Conservation (phyloP, 2,113 vertebrate genomes). For the Vanacampus margaritifer region DNA sequence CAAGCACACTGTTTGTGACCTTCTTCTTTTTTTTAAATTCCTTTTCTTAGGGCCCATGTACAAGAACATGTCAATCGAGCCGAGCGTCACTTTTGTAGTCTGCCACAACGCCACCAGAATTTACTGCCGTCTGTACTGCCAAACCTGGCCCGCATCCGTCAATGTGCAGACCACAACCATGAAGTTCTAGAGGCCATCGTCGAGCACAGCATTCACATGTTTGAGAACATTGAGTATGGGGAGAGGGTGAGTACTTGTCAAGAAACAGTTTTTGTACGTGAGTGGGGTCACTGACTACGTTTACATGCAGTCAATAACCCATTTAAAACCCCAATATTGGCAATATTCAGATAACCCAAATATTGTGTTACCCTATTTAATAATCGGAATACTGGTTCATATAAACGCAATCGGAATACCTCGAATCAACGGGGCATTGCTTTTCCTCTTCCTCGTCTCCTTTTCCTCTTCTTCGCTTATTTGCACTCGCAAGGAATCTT, state of each 20-base stretch:
- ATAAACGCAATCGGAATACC: no score
- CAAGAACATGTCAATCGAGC: slow-evolving; percentile 91
- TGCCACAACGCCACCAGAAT: slow-evolving; percentile 82
- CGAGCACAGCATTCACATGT: slow-evolving; percentile 92
- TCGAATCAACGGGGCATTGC: no score
- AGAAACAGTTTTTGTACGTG: neutral
- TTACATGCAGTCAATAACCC: no score
- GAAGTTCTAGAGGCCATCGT: slow-evolving; percentile 87
- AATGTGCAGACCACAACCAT: slow-evolving; percentile 92
- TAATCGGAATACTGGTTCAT: no score
- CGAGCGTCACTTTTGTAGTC: slow-evolving; percentile 86
- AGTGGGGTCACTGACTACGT: neutral
- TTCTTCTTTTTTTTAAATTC: no score
- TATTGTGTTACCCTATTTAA: no score
- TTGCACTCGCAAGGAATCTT: no score
- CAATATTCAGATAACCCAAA: no score
- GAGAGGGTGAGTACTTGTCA: slow-evolving; percentile 78
- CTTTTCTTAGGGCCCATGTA: slow-evolving; percentile 79
- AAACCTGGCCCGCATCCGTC: slow-evolving; percentile 83
- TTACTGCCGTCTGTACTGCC: slow-evolving; percentile 86
- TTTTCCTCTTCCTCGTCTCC: no score
- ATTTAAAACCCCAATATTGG: no score
- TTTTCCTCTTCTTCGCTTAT: no score
- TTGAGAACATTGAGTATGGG: slow-evolving; percentile 96
- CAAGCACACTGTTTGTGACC: neutral